A percentile compares a stretch with the other conserved stretches of the same genome.
Conservation (phyloP, 2,797 vertebrate genomes). For the Scyliorhinus canicula region DNA sequence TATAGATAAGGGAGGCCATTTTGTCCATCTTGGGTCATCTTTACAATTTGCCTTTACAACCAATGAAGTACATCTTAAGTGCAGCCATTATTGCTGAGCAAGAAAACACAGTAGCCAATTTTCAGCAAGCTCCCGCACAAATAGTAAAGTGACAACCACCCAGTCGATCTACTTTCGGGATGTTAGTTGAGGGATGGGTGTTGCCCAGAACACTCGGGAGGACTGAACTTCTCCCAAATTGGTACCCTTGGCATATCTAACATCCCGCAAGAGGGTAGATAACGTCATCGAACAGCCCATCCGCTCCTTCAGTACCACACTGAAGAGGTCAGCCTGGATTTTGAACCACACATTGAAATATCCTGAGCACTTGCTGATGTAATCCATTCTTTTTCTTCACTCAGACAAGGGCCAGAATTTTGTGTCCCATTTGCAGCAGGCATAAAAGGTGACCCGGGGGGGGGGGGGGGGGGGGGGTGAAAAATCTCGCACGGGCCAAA, state of each 20-base stretch:
- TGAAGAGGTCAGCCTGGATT: background rate
- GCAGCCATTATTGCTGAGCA: background rate
- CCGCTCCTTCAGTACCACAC: background rate
- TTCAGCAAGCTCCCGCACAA: background rate
- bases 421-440: too few species aligned
- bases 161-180: background rate
- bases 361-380: background rate
- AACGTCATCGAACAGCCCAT: background rate
- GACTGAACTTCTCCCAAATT: background rate
- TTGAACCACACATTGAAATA: background rate
- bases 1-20: background rate
- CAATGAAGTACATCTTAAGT: background rate
- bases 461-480: too few species aligned
- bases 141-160: background rate
- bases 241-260: background rate
- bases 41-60: background rate
- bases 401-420: background rate
- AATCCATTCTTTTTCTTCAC: background rate
- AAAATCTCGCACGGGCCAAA: too few species aligned
- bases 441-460: too few species aligned
- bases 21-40: background rate
- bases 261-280: background rate
- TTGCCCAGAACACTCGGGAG: background rate
- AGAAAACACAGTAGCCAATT: background rate
- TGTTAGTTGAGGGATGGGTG: background rate